A percentile compares a stretch with the other conserved stretches of the same genome.
Conservation (phyloP, 2,888 invertebrate species). For the Colletes collaris region DNA sequence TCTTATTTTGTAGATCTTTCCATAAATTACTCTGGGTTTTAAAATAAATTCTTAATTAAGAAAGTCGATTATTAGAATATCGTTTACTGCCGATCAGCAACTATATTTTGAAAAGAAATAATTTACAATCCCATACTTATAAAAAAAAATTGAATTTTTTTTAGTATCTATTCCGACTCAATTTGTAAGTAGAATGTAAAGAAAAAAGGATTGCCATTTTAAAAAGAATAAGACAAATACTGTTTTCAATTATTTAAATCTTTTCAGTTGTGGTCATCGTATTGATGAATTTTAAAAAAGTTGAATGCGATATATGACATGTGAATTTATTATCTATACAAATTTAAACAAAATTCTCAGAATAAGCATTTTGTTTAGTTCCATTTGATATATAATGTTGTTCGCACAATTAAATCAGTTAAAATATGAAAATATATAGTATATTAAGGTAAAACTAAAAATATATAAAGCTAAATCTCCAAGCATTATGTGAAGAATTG, state of each 20-base stretch:
- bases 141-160: no score
- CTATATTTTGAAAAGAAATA: no score
- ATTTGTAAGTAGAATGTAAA: background rate
- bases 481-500: slow-evolving; percentile 56
- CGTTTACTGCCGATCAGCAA: no score
- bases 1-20: no score
- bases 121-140: no score
- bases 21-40: no score
- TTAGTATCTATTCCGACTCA: no score
- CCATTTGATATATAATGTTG: background rate
- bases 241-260: background rate
- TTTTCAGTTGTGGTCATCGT: background rate
- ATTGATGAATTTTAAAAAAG: background rate
- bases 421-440: slow-evolving; percentile 48
- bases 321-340: slow-evolving; percentile 7
- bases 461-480: slow-evolving; percentile 76
- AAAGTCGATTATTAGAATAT: no score
- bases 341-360: background rate
- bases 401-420: slow-evolving; percentile 9
- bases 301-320: no score
- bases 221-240: background rate
- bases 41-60: no score
- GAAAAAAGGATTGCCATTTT: background rate
- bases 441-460: slow-evolving; percentile 73
- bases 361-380: background rate